phyloP scores from a whole-genome alignment of 30 jellyfish, hydroid and myxozoan genomes.

The Phacellophora camtschatica region DNA sequence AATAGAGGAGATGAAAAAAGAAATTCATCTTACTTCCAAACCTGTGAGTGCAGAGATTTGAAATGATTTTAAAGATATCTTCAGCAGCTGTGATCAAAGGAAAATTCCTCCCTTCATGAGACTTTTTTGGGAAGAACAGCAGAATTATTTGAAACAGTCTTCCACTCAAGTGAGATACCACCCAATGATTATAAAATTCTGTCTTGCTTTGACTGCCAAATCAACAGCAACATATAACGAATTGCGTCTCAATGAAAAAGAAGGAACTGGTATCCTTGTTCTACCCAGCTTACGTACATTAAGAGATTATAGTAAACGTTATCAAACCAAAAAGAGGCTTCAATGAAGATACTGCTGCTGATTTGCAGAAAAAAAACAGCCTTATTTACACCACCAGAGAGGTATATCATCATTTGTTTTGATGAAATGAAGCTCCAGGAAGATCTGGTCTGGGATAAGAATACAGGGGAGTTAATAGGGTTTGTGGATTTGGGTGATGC shows the following conservation, averaged over 20 bases:
- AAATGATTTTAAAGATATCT: neutral
- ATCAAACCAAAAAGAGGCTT: slow-evolving; percentile 38
- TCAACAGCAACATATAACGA: slow-evolving; percentile 46
- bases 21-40: neutral
- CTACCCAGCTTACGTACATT: slow-evolving; percentile 58
- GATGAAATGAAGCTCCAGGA: slow-evolving; percentile 76
- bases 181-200: slow-evolving; percentile 61
- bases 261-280: slow-evolving; percentile 28
- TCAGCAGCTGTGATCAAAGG: slow-evolving; percentile 27
- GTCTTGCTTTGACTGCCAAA: slow-evolving; percentile 61
- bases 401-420: slow-evolving; percentile 23
- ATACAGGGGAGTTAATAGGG: slow-evolving; percentile 65
- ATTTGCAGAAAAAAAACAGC: slow-evolving; percentile 25
- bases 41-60: slow-evolving; percentile 2
- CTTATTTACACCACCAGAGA: slow-evolving; percentile 15
- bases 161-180: slow-evolving; percentile 35
- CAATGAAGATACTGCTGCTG: slow-evolving; percentile 22
- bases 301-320: slow-evolving; percentile 28
- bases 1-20: slow-evolving; percentile 28
- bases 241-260: slow-evolving; percentile 22
- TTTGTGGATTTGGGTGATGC: slow-evolving; percentile 74
- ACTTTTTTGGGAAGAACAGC: slow-evolving; percentile 60
- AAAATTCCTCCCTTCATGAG: slow-evolving; percentile 57
- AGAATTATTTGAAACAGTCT: slow-evolving; percentile 32
- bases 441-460: slow-evolving; percentile 69